phyloP scores from a whole-genome alignment of 1,140 invertebrate species.

The Euwallacea similis region DNA sequence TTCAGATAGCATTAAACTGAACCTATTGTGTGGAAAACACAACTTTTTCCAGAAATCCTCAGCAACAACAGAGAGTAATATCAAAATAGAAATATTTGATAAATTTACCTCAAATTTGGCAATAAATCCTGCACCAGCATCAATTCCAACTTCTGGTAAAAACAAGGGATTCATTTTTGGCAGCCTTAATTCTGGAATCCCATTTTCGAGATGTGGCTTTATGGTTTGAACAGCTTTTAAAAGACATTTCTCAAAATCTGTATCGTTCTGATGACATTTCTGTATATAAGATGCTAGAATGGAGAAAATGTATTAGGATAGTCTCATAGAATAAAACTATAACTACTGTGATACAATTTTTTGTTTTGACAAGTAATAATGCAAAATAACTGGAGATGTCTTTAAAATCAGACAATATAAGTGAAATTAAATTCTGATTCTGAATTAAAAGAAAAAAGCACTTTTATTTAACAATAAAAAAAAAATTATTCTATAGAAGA shows the following conservation, averaged over 20 bases:
- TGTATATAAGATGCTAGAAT: slow-evolving; percentile 59
- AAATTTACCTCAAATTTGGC: slow-evolving; percentile 40
- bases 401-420: no score
- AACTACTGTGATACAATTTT: no score
- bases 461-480: no score
- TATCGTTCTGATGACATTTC: slow-evolving; percentile 57
- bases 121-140: slow-evolving; percentile 40
- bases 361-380: no score
- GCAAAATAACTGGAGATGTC: no score
- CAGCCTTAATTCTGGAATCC: slow-evolving; percentile 55
- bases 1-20: no score
- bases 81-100: neutral
- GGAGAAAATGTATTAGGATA: neutral
- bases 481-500: no score
- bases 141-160: slow-evolving; percentile 41
- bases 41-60: neutral
- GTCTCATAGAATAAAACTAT: no score
- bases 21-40: no score
- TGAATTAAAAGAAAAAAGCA: no score
- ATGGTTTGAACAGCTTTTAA: slow-evolving; percentile 54
- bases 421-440: no score
- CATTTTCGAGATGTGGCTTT: slow-evolving; percentile 55
- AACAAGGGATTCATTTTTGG: slow-evolving; percentile 55
- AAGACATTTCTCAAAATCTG: slow-evolving; percentile 56
- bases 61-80: neutral